Evolutionary conservation across 1,140 invertebrate genomes (phyloP).

Genomic region (Chrysomallon squamiferum): DNA sequence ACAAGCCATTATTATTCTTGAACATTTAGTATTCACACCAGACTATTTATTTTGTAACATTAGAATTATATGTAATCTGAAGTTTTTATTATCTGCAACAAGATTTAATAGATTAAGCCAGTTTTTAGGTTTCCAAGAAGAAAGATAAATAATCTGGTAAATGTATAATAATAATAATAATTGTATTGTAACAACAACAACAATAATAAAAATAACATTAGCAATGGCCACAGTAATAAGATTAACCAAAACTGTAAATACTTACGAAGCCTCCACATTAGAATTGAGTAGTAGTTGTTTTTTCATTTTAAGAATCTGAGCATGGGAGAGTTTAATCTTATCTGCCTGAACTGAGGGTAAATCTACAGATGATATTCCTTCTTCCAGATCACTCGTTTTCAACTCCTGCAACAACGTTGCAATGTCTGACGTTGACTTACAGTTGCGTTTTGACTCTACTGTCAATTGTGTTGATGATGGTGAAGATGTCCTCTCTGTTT

Average conservation of each 20-base stretch:
- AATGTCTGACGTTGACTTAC: constrained; percentile 57
- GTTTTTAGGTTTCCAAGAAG: too few species aligned
- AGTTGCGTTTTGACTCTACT: constrained; percentile 18
- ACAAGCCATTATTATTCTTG: too few species aligned
- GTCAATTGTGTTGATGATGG: background rate
- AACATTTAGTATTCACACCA: too few species aligned
- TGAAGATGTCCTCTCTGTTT: constrained; percentile 4
- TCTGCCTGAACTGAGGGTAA: constrained; percentile 51
- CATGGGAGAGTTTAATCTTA: constrained; percentile 46
- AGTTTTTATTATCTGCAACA: too few species aligned
- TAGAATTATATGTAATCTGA: too few species aligned
- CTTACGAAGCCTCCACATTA: constrained; percentile 68
- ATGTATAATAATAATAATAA: too few species aligned
- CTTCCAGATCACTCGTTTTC: constrained; percentile 52
- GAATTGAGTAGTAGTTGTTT: constrained; percentile 65
- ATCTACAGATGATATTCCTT: constrained; percentile 66
- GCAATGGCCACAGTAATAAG: too few species aligned
- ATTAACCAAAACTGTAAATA: constrained; percentile 15
- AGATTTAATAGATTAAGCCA: too few species aligned
- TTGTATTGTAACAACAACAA: too few species aligned
- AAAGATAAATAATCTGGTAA: too few species aligned
- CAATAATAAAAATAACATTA: too few species aligned
- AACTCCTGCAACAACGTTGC: constrained; percentile 41
- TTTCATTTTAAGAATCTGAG: constrained; percentile 63
- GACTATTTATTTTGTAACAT: too few species aligned